phyloP scores from a whole-genome alignment of 2,113 vertebrate genomes.

The Mesoclemmys tuberculata region DNA sequence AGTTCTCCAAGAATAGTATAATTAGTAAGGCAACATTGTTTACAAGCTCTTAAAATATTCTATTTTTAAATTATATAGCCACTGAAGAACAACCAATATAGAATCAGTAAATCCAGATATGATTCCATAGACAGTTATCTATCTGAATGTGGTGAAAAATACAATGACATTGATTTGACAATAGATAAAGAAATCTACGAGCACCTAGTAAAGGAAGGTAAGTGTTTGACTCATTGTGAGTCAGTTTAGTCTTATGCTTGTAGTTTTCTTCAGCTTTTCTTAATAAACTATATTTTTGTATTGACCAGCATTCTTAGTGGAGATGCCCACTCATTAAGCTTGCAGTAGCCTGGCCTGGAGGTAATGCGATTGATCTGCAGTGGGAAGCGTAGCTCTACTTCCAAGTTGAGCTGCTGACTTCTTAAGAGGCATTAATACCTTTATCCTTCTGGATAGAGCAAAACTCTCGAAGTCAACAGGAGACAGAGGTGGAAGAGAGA shows the following conservation, averaged over 20 bases:
- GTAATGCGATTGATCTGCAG: background rate
- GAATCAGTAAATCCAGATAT: constrained; percentile 97
- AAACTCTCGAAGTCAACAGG: background rate
- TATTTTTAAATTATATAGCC: constrained; percentile 85
- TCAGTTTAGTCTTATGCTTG: constrained; percentile 47
- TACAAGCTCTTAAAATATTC: constrained; percentile 72
- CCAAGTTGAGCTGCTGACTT: background rate
- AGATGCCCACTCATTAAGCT: background rate
- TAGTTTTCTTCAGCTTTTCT: constrained; percentile 42
- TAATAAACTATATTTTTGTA: background rate
- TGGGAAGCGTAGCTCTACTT: background rate
- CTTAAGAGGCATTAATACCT: background rate
- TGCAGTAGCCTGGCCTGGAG: background rate
- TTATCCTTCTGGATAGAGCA: constrained; percentile 5
- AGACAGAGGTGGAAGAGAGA: constrained; percentile 31
- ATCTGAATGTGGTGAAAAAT: constrained; percentile 95
- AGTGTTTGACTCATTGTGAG: constrained; percentile 50
- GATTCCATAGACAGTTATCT: constrained; percentile 99
- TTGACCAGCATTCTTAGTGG: background rate
- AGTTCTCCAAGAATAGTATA: constrained; percentile 28
- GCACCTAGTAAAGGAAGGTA: constrained; percentile 92
- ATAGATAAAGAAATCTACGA: constrained; percentile 93
- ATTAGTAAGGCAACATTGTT: constrained; percentile 56
- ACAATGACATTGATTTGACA: constrained; percentile 96
- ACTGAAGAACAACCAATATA: constrained; percentile 92